phyloP scores from a whole-genome alignment of 1,140 invertebrate species.

The Pantala flavescens region DNA sequence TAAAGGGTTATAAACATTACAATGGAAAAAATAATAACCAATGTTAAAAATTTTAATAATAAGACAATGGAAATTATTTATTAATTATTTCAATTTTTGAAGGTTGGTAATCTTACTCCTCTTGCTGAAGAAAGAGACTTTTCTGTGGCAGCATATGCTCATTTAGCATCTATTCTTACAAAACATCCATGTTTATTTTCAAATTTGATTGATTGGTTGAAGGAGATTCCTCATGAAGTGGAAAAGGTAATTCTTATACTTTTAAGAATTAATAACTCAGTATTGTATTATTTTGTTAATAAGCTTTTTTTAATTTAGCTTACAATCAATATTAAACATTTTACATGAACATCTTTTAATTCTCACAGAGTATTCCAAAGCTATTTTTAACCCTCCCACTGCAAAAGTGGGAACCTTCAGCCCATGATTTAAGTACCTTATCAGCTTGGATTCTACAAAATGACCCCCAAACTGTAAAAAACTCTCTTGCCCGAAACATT shows the following conservation, averaged over 20 bases:
- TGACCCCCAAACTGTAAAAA: background rate
- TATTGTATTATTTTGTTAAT: no score
- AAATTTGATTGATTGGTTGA: background rate
- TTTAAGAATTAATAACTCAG: no score
- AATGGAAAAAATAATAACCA: no score
- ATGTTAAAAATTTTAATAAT: no score
- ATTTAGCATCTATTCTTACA: background rate
- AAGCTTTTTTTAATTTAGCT: background rate
- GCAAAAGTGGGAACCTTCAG: background rate
- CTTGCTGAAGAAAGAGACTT: background rate
- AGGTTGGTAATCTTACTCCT: background rate
- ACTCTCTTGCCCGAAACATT: background rate
- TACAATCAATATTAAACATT: background rate
- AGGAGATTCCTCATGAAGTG: background rate
- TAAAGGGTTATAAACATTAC: no score
- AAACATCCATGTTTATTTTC: background rate
- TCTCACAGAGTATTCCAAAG: background rate
- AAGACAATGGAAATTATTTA: no score
- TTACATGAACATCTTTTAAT: background rate
- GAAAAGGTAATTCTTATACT: background rate
- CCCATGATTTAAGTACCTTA: background rate
- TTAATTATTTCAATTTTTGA: background rate
- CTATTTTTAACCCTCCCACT: background rate
- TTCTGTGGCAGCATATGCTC: background rate
- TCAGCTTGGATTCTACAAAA: background rate